phyloP scores from a whole-genome alignment of 1,140 invertebrate genomes.

The Physella acuta region DNA sequence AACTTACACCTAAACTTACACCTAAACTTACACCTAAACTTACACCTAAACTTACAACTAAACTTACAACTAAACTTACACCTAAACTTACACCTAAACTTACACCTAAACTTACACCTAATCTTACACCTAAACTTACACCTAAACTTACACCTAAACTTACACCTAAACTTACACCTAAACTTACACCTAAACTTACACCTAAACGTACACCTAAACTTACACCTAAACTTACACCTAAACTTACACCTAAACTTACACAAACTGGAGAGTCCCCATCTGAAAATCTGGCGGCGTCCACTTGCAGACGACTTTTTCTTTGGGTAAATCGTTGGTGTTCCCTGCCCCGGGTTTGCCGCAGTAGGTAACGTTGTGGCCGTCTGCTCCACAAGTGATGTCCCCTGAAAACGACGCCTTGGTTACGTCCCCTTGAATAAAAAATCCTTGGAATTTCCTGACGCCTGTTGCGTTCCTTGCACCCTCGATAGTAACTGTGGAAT shows the following conservation, averaged over 20 bases:
- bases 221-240: too few relatives aligned
- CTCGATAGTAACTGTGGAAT: constrained; percentile 4
- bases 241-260: constrained; percentile 15
- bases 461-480: background rate
- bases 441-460: constrained; percentile 11
- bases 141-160: background rate
- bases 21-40: too few relatives aligned
- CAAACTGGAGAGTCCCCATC: constrained; percentile 13
- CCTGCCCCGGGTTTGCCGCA: constrained; percentile 7
- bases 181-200: background rate
- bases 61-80: too few relatives aligned
- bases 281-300: constrained; percentile 22
- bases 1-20: too few relatives aligned
- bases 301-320: constrained; percentile 14
- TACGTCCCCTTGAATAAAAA: constrained; percentile 16
- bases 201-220: background rate
- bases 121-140: background rate
- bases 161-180: background rate
- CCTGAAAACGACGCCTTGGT: constrained; percentile 15
- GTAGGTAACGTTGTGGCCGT: constrained; percentile 13
- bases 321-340: constrained; percentile 1
- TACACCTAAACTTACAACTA: too few relatives aligned
- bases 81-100: too few relatives aligned
- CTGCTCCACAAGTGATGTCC: background rate
- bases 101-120: background rate